Evolutionary conservation across 53 echinoderm and acorn worm species (phyloP).

Genomic region (Glandiceps talaboti): DNA sequence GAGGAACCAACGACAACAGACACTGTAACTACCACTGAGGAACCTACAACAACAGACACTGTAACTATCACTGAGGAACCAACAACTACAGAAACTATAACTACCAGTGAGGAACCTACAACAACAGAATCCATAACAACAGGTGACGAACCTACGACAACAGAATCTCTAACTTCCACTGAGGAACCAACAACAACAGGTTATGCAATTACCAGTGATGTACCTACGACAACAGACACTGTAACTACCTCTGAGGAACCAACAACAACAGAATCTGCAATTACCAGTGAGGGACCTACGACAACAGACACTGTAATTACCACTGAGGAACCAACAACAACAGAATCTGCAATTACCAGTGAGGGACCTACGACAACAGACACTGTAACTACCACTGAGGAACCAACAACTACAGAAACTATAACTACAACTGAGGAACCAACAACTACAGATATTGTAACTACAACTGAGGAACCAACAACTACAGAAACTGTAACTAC

Average conservation of each 20-base stretch:
- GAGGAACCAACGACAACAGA: neutral
- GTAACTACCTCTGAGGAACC: neutral
- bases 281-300: neutral
- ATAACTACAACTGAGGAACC: neutral
- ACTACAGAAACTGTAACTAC: neutral
- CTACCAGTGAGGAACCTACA: neutral
- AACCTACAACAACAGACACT: neutral
- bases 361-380: neutral
- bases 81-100: neutral
- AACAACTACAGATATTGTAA: neutral
- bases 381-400: neutral
- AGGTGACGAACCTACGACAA: neutral
- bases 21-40: too few relatives aligned
- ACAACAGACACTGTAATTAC: neutral
- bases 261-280: neutral
- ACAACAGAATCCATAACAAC: neutral
- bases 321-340: too few relatives aligned
- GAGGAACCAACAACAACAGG: neutral
- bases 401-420: neutral
- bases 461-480: neutral
- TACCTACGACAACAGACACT: neutral
- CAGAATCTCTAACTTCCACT: neutral
- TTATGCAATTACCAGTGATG: neutral
- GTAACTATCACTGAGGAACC: neutral
- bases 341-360: neutral